Evolutionary conservation across 2,888 invertebrate genomes (phyloP).

Genomic region (Melieria picta): DNA sequence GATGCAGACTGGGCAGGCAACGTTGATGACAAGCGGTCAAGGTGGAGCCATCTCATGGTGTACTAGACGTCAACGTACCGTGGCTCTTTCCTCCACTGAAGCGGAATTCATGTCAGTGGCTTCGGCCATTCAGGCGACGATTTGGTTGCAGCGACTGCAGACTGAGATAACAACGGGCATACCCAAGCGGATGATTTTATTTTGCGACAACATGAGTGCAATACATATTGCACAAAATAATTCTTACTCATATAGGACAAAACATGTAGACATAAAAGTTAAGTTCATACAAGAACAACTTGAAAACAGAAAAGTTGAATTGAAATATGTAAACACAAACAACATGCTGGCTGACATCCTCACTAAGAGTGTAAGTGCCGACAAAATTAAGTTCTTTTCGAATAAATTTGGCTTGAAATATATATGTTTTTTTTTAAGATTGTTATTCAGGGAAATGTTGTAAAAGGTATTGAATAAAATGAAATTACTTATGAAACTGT

Average conservation of each 20-base stretch:
- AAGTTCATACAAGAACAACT: background rate
- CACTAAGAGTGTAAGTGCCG: no score
- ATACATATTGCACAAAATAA: constrained; percentile 30
- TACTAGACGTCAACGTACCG: constrained; percentile 29
- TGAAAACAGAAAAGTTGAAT: no score
- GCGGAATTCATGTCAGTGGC: constrained; percentile 32
- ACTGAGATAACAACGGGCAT: constrained; percentile 18
- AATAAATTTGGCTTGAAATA: no score
- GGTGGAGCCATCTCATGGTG: constrained; percentile 33
- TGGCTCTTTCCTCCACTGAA: constrained; percentile 36
- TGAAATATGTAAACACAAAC: no score
- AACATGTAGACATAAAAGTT: background rate
- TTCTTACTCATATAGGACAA: background rate
- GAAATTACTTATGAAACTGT: no score
- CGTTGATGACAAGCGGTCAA: constrained; percentile 18
- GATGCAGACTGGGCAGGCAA: constrained; percentile 34
- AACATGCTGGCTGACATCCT: no score
- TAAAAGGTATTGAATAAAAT: no score
- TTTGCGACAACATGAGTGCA: constrained; percentile 38
- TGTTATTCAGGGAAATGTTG: no score
- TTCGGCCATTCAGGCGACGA: constrained; percentile 23
- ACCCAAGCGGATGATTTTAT: constrained; percentile 22
- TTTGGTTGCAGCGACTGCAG: constrained; percentile 33
- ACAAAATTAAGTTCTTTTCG: no score
- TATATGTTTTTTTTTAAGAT: no score